Base-by-base conservation (phyloP, 2,797 vertebrate species). In the Prionace glauca region DNA sequence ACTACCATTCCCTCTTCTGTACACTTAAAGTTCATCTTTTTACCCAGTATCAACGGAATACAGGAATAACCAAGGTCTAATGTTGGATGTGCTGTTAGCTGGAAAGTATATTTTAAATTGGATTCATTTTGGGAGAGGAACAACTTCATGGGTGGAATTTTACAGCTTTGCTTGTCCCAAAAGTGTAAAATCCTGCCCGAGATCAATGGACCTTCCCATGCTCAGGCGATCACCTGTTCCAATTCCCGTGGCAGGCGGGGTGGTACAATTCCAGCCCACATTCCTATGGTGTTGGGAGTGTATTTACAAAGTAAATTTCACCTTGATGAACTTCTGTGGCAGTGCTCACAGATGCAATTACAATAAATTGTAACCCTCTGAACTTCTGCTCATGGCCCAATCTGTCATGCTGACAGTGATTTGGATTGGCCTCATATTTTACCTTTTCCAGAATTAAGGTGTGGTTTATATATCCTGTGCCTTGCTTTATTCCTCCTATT, bases 1-100 rank as follows among this genome's bases (percentile, higher is more conserved):
- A 95, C 97, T 99, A 81, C 98, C 99, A 11, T 99, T 99, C 95
- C 98, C 98, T 0, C 77, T 96, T 0, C 98, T 99, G 96, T 99
- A 98, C 94, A 97, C 96, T 41, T 97, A 95, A 96, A 32, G 62
- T 50, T 41, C 87, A 56, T 36, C 26, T 14, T 65, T 81, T 74
- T 60, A 67, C 20, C n/a, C 65, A 92, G n/a, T 69, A n/a, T 20
- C 18, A 41, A 20, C 41, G 62, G n/a, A 69, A 11, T 60, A 20
- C 5, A 67, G 41, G 22, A 69, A 65, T 20, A 41, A 24, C 18
- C 1, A 9, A 69, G n/a, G 3, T 69, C 62, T 69, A 41, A 11
- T 36, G n/a, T 60, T 18, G 26, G n/a, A 36, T 41, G 1, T 36
- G 32, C 22, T 69, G 20, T 69, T 92, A 36, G 65, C 65, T 41